phyloP scores from a whole-genome alignment of 2,888 invertebrate genomes.

The Pocota personata region DNA sequence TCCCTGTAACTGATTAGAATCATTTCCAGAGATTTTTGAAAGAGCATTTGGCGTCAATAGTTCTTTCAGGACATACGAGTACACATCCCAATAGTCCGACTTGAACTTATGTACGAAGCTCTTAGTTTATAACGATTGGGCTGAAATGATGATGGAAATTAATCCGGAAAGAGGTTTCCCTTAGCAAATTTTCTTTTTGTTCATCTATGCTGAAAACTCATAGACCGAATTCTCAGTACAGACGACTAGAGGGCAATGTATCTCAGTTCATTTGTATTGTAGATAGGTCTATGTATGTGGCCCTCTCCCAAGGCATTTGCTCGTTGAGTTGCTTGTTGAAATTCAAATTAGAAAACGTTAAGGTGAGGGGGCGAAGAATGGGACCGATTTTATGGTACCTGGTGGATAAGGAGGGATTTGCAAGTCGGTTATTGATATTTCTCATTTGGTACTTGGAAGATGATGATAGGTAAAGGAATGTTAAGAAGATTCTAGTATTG shows the following conservation, averaged over 20 bases:
- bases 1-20: constrained; percentile 25
- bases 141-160: constrained; percentile 29
- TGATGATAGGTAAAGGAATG: not conserved
- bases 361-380: not conserved
- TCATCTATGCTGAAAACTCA: not conserved
- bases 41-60: not conserved
- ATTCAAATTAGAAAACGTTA: not conserved
- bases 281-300: not conserved
- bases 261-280: not conserved
- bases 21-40: constrained; percentile 15
- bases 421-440: constrained; percentile 41
- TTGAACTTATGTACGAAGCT: not conserved
- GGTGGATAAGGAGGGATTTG: constrained; percentile 43
- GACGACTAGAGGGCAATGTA: not conserved
- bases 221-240: not conserved
- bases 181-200: not conserved
- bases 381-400: constrained; percentile 18
- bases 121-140: constrained; percentile 27
- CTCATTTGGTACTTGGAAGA: not conserved
- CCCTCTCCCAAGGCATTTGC: not conserved
- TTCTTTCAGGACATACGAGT: not conserved
- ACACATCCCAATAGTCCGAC: not conserved
- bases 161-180: constrained; percentile 42
- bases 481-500: not conserved
- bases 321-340: not conserved